phyloP scores from a whole-genome alignment of 2,888 invertebrate genomes.

The Notodonta ziczac region DNA sequence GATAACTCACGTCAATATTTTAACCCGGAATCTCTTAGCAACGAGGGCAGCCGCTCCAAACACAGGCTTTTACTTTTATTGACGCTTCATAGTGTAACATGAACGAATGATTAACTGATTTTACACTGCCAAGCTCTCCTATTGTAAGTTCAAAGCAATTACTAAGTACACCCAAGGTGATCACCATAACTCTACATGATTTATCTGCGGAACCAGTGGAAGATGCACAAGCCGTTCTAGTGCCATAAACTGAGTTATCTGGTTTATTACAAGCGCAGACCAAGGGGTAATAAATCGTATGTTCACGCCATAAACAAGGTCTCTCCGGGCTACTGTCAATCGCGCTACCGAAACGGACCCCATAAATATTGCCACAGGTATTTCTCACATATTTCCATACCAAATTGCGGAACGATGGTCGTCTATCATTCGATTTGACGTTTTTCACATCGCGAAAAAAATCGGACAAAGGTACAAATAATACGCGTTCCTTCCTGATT shows the following conservation, averaged over 20 bases:
- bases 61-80: too few relatives aligned
- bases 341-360: slow-evolving; percentile 45
- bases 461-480: slow-evolving; percentile 58
- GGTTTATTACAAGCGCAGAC: slow-evolving; percentile 65
- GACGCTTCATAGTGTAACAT: not conserved
- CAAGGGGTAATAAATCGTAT: slow-evolving; percentile 63
- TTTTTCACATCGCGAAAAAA: slow-evolving; percentile 57
- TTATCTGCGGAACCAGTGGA: slow-evolving; percentile 55
- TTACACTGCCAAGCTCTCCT: slow-evolving; percentile 4
- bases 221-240: slow-evolving; percentile 55
- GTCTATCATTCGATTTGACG: slow-evolving; percentile 64
- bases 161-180: slow-evolving; percentile 50
- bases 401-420: slow-evolving; percentile 59
- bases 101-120: slow-evolving; percentile 20
- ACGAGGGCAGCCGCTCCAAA: too few relatives aligned
- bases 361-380: slow-evolving; percentile 61
- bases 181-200: slow-evolving; percentile 60
- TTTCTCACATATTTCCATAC: slow-evolving; percentile 54
- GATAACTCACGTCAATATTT: too few relatives aligned
- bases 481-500: slow-evolving; percentile 20
- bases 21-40: too few relatives aligned
- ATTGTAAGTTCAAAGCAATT: slow-evolving; percentile 23
- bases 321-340: slow-evolving; percentile 68
- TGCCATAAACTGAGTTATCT: slow-evolving; percentile 71
- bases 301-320: slow-evolving; percentile 55